Base-by-base conservation (phyloP, 2,797 vertebrate species). In the Falco biarmicus region DNA sequence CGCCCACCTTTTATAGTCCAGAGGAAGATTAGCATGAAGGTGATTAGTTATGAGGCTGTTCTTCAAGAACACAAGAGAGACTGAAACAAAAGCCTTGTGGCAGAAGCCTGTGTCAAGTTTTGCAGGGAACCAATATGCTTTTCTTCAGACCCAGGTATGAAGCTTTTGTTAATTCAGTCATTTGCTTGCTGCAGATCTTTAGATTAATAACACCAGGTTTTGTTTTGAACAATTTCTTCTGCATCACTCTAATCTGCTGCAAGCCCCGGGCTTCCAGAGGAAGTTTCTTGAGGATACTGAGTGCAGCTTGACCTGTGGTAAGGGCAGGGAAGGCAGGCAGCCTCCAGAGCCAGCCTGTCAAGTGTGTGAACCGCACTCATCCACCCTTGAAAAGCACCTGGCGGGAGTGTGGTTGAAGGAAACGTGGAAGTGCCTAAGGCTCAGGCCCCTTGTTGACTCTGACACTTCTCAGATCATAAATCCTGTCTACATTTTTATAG, bases 321-420 rank as follows among this genome's bases (percentile, higher is more conserved):
- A 45, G 57, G 51, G 37, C 69, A 47, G 45, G 45, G 45, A 26
- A 4, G 13, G 54, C 41, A 47, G 53, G 37, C 43, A 64, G n/a
- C 50, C 16, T 32, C 26, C 31, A 14, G 63, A 79, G 43, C 25
- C 63, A 71, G 26, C 9, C 37, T 29, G 32, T 39, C 54, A 43
- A 9, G 51, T 14, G 18, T 10, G 24, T 2, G 45, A 31, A 7
- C 2, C 0, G n/a, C 20, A 10, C 29, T 47, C 16, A 47, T 9
- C 13, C 32, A 34, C 47, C 48, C 37, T 28, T 14, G n/a, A 34
- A 53, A 39, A 79, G 37, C 74, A n/a, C 26, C 53, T 26, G 41
- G 4, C 26, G 68, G 37, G 22, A 79, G 5, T 1, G 28, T 5
- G 41, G 48, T 8, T 39, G 57, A 39, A 57, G 78, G 56, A 68